These are phyloP conservation scores for Allolobophora icterica DNA, from an alignment of 2,888 invertebrate species.

Conservation along the genomic window DNA sequence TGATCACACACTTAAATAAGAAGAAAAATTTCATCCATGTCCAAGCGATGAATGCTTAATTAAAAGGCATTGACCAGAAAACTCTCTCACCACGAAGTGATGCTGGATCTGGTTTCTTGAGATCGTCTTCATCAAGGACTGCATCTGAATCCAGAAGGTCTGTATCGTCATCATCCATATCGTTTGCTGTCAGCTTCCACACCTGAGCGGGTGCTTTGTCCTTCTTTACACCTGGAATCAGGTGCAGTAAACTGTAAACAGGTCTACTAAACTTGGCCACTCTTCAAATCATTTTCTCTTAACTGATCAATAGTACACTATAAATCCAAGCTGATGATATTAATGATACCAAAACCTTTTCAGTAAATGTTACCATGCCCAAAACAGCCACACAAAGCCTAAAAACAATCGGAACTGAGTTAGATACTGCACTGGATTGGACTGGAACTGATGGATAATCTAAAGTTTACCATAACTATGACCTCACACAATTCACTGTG, in stretches of 20 bases:
- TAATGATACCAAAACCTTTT: too few relatives aligned
- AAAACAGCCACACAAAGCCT: too few relatives aligned
- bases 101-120: conserved; percentile 83
- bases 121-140: conserved; percentile 86
- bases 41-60: background rate
- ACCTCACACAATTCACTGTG: too few relatives aligned
- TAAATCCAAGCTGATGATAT: background rate
- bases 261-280: background rate
- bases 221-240: background rate
- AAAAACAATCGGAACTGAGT: too few relatives aligned
- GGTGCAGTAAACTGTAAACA: background rate
- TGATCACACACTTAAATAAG: too few relatives aligned
- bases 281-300: background rate
- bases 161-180: conserved; percentile 75
- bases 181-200: conserved; percentile 81
- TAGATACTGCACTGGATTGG: too few relatives aligned
- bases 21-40: background rate
- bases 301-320: background rate
- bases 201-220: conserved; percentile 64
- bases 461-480: too few relatives aligned
- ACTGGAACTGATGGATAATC: too few relatives aligned
- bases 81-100: conserved; percentile 76
- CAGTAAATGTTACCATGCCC: too few relatives aligned
- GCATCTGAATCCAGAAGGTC: conserved; percentile 82
- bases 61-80: too few relatives aligned